phyloP scores from a whole-genome alignment of 92 coral and sea anemone genomes.

The Virgularia gustaviana region DNA sequence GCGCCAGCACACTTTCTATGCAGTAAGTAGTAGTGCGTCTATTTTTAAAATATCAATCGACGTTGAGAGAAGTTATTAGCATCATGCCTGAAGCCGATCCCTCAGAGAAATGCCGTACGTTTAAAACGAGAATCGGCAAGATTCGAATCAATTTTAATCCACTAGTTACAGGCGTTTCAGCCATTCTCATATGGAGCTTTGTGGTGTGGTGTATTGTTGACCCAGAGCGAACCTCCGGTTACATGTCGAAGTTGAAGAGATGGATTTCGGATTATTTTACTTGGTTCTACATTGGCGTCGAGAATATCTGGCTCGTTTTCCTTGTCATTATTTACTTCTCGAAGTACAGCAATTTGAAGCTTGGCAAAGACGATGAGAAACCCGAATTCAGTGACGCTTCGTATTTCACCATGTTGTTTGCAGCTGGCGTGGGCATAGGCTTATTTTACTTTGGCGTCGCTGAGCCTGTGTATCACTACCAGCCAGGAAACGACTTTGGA shows the following conservation, averaged over 20 bases:
- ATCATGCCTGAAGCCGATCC: neutral
- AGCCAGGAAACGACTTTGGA: slow-evolving; percentile 6
- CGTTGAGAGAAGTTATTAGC: too few species aligned
- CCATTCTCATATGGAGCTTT: slow-evolving; percentile 71
- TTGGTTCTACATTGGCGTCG: slow-evolving; percentile 85
- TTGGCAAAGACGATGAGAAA: slow-evolving; percentile 75
- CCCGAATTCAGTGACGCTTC: slow-evolving; percentile 80
- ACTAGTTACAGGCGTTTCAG: slow-evolving; percentile 67
- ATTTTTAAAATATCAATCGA: too few species aligned
- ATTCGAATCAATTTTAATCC: slow-evolving; percentile 61
- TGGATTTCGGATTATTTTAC: slow-evolving; percentile 84
- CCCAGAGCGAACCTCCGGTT: slow-evolving; percentile 60
- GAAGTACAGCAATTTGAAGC: slow-evolving; percentile 68
- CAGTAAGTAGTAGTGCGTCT: too few species aligned
- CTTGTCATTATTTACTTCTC: slow-evolving; percentile 74
- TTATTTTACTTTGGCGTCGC: slow-evolving; percentile 80
- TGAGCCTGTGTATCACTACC: slow-evolving; percentile 33
- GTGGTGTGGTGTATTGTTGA: slow-evolving; percentile 66
- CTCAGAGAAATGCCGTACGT: slow-evolving; percentile 39
- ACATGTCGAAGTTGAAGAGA: slow-evolving; percentile 54
- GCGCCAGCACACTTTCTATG: too few species aligned
- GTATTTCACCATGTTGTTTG: slow-evolving; percentile 88
- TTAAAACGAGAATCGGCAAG: slow-evolving; percentile 37
- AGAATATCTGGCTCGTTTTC: slow-evolving; percentile 81
- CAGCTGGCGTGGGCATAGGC: slow-evolving; percentile 87